These are phyloP conservation scores for Nilaparvata lugens DNA, from an alignment of 1,140 invertebrate genomes.

Conservation along the genomic window DNA sequence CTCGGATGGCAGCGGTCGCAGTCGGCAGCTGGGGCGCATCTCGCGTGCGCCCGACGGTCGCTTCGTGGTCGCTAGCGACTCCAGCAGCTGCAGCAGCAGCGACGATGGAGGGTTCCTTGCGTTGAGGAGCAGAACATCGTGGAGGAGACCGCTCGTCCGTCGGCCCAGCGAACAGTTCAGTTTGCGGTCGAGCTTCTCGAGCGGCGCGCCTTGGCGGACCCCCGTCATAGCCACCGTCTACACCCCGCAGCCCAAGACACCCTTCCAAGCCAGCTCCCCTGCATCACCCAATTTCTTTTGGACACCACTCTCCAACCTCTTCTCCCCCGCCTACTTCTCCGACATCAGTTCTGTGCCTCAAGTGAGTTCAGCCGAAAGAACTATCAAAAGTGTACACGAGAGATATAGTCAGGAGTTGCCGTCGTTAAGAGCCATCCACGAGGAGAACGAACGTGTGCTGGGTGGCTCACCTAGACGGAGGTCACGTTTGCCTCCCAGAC, in stretches of 20 bases:
- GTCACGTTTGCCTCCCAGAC: conserved; percentile 46
- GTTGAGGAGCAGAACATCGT: conserved; percentile 44
- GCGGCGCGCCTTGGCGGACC: conserved; percentile 30
- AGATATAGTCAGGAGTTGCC: conserved; percentile 64
- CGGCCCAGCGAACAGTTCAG: conserved; percentile 53
- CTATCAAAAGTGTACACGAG: conserved; percentile 52
- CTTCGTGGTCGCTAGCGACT: conserved; percentile 58
- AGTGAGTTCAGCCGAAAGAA: conserved; percentile 66
- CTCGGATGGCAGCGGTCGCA: conserved; percentile 26
- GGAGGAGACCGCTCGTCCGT: conserved; percentile 53
- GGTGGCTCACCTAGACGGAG: conserved; percentile 24
- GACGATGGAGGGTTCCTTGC: conserved; percentile 72
- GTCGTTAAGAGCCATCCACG: conserved; percentile 60
- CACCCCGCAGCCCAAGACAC: conserved; percentile 41
- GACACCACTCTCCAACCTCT: conserved; percentile 36
- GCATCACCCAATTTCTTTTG: conserved; percentile 38
- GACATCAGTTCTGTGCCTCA: conserved; percentile 78
- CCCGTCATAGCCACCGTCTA: conserved; percentile 36
- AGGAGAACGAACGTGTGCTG: conserved; percentile 41
- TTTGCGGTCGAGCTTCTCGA: conserved; percentile 52
- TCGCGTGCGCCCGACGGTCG: conserved; percentile 61
- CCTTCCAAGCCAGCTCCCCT: conserved; percentile 57
- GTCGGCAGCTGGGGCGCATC: conserved; percentile 50
- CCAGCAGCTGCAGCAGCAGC: conserved; percentile 52
- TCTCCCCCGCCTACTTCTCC: conserved; percentile 63